Evolutionary conservation across 2,113 vertebrate species (phyloP).

Genomic region (Tachysurus vachellii): DNA sequence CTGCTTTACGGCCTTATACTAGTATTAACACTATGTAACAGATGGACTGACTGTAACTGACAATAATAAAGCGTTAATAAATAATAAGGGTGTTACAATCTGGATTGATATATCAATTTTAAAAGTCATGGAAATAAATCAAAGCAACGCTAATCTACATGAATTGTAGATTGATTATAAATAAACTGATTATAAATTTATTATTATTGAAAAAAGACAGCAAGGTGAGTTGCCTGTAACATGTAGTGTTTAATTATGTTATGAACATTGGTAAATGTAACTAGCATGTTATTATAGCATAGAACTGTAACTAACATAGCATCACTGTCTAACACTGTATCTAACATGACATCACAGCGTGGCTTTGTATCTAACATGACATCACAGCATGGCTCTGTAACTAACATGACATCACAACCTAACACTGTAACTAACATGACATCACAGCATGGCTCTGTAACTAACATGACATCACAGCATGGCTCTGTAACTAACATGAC

Average conservation of each 20-base stretch:
- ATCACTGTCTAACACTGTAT: not conserved
- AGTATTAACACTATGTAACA: not conserved
- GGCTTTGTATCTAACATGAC: not conserved
- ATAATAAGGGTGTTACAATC: not conserved
- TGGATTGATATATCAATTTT: not conserved
- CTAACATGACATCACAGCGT: not conserved
- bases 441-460: not conserved
- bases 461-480: not conserved
- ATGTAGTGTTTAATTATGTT: not conserved
- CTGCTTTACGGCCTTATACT: not conserved
- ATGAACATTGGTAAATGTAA: not conserved
- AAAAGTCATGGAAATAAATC: not conserved
- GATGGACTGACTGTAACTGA: not conserved
- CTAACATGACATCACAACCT: not conserved
- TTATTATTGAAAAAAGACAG: not conserved
- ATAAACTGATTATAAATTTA: not conserved
- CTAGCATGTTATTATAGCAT: not conserved
- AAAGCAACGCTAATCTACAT: not conserved
- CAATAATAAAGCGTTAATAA: not conserved
- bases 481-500: not conserved
- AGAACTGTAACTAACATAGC: not conserved
- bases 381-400: not conserved
- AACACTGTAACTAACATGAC: not conserved
- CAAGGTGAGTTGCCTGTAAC: not conserved
- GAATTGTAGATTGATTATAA: not conserved